phyloP scores from a whole-genome alignment of 2,113 vertebrate species.

The Leptobrachium leishanense region DNA sequence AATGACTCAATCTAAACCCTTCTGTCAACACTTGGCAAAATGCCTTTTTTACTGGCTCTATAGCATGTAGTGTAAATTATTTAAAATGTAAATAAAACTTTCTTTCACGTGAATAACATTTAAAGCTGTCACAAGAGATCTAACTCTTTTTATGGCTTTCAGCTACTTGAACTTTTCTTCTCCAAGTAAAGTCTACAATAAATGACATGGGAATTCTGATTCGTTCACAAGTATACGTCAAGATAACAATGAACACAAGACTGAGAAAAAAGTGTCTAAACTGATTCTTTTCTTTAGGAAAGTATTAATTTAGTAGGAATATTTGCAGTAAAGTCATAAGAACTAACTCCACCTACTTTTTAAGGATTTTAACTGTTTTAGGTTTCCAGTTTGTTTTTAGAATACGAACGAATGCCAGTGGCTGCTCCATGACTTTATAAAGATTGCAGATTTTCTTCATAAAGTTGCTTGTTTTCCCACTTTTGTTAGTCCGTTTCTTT shows the following conservation, averaged over 20 bases:
- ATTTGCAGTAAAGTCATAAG: no score
- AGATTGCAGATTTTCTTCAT: no score
- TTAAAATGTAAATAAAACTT: constrained; percentile 55
- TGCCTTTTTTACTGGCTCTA: constrained; percentile 42
- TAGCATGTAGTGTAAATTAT: constrained; percentile 48
- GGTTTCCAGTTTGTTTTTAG: no score
- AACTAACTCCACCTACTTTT: no score
- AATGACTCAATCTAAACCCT: background rate
- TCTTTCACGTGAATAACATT: constrained; percentile 62
- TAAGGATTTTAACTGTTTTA: no score
- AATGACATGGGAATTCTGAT: constrained; percentile 59
- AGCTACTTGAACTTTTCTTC: constrained; percentile 65
- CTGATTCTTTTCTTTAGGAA: no score
- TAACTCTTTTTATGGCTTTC: constrained; percentile 58
- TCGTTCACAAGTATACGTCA: constrained; percentile 50
- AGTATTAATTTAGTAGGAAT: no score
- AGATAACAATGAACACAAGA: constrained; percentile 47
- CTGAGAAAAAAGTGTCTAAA: background rate
- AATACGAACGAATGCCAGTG: no score
- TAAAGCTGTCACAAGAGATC: constrained; percentile 64
- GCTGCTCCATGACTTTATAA: no score
- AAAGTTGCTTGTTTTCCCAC: no score
- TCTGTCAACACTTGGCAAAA: constrained; percentile 34
- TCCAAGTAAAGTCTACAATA: constrained; percentile 69
- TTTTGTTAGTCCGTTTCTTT: no score